Percentiles rank a stretch among this genome's conserved stretches.
These are phyloP conservation scores for Melanaphis sacchari DNA, from an alignment of 1,140 invertebrate genomes.

Conservation along the genomic window DNA sequence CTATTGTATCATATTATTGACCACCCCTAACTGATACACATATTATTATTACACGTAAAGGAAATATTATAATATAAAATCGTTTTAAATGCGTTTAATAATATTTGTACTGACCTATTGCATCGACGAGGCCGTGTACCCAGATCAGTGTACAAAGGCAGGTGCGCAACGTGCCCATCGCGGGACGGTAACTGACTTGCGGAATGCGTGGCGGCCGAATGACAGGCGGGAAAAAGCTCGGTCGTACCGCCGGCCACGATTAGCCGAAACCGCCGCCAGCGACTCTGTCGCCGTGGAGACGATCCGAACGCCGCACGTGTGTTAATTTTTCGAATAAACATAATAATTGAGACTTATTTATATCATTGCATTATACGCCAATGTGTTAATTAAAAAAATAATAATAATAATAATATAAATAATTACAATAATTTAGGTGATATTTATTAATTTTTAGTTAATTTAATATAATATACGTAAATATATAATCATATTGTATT, in stretches of 20 bases:
- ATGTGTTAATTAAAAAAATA: too few species aligned
- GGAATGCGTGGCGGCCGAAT: constrained; percentile 28
- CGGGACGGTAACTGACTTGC: constrained; percentile 35
- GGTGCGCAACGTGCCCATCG: constrained; percentile 53
- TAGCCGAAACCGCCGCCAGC: not conserved
- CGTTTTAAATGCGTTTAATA: not conserved
- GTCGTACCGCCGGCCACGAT: not conserved
- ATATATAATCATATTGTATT: too few species aligned
- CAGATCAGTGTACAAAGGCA: constrained; percentile 41
- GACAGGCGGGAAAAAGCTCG: not conserved
- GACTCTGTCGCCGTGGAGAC: constrained; percentile 34
- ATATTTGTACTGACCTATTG: constrained; percentile 36
- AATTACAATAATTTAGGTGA: too few species aligned
- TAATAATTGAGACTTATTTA: not conserved
- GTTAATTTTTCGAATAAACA: not conserved
- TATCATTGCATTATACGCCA: too few species aligned
- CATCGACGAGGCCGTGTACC: constrained; percentile 7
- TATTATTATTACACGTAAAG: not conserved
- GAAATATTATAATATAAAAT: not conserved
- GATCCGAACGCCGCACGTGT: constrained; percentile 34
- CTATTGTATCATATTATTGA: not conserved
- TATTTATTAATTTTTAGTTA: too few species aligned
- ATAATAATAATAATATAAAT: too few species aligned
- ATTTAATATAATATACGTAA: too few species aligned
- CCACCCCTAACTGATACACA: not conserved